Percentiles rank a stretch among this genome's conserved stretches.
phyloP scores from a whole-genome alignment of 2,888 invertebrate species.

The Pachliopta kotzebuea region DNA sequence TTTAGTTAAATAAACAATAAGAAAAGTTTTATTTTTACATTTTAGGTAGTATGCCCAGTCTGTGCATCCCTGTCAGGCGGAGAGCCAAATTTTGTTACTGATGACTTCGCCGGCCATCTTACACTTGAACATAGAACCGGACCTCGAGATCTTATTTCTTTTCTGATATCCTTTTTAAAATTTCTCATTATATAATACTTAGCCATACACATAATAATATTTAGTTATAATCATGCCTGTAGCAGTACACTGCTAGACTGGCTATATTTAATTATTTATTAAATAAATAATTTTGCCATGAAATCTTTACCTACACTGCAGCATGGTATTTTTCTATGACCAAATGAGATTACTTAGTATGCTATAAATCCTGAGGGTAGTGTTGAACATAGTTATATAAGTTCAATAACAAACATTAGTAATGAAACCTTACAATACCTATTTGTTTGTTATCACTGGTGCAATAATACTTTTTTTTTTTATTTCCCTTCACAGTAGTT shows the following conservation, averaged over 20 bases:
- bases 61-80: constrained; percentile 98
- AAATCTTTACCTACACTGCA: not conserved
- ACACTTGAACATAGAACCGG: constrained; percentile 95
- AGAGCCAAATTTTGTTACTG: constrained; percentile 98
- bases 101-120: constrained; percentile 98
- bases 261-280: no score
- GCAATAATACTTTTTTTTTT: constrained; percentile 9
- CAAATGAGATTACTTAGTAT: not conserved
- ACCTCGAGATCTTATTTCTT: constrained; percentile 94
- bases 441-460: constrained; percentile 7
- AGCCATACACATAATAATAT: not conserved
- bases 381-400: constrained; percentile 16
- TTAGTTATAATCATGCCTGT: no score
- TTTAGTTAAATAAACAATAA: not conserved
- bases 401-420: constrained; percentile 15
- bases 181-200: not conserved
- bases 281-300: no score
- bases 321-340: not conserved
- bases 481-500: not conserved
- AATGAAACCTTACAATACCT: constrained; percentile 20
- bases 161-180: constrained; percentile 87
- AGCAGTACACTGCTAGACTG: no score
- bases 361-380: constrained; percentile 2
- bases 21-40: constrained; percentile 17
- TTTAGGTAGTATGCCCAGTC: constrained; percentile 94